phyloP scores from a whole-genome alignment of 1,140 invertebrate genomes.

The Trissolcus basalis region DNA sequence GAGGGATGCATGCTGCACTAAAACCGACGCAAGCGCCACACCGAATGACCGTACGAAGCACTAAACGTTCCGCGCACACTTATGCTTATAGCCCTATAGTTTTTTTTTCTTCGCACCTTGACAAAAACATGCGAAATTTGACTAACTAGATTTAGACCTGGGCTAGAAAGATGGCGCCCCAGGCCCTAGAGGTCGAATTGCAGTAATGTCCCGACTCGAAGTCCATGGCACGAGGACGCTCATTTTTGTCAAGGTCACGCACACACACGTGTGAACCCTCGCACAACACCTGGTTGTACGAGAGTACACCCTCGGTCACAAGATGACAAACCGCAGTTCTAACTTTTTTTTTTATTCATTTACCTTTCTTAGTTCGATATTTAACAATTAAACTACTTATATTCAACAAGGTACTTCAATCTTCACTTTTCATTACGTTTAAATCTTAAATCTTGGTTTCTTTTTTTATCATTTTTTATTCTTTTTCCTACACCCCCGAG shows the following conservation, averaged over 20 bases:
- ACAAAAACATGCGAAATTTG: constrained; percentile 39
- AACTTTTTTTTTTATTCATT: constrained; percentile 14
- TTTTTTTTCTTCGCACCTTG: constrained; percentile 19
- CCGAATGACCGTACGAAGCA: constrained; percentile 28
- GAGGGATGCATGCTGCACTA: constrained; percentile 55
- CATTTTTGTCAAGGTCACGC: constrained; percentile 47
- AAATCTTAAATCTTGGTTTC: constrained; percentile 18
- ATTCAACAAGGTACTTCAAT: constrained; percentile 75
- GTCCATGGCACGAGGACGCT: constrained; percentile 19
- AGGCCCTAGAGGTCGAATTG: too few species aligned
- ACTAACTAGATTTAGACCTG: not conserved
- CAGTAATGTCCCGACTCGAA: not conserved
- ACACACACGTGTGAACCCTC: constrained; percentile 36
- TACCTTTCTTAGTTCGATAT: constrained; percentile 20
- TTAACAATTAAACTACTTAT: constrained; percentile 72
- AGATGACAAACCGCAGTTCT: constrained; percentile 39
- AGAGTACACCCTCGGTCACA: constrained; percentile 12
- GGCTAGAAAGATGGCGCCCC: too few species aligned
- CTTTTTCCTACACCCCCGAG: constrained; percentile 62
- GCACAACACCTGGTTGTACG: not conserved
- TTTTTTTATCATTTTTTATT: constrained; percentile 49
- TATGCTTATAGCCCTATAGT: constrained; percentile 21
- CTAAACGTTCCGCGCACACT: constrained; percentile 38
- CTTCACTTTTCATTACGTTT: constrained; percentile 40
- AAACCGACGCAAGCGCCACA: constrained; percentile 49